Evolutionary conservation across 2,888 invertebrate genomes (phyloP), one percentile per base, ranked within the genome.

Genomic region (Clistopyga incitator): DNA sequence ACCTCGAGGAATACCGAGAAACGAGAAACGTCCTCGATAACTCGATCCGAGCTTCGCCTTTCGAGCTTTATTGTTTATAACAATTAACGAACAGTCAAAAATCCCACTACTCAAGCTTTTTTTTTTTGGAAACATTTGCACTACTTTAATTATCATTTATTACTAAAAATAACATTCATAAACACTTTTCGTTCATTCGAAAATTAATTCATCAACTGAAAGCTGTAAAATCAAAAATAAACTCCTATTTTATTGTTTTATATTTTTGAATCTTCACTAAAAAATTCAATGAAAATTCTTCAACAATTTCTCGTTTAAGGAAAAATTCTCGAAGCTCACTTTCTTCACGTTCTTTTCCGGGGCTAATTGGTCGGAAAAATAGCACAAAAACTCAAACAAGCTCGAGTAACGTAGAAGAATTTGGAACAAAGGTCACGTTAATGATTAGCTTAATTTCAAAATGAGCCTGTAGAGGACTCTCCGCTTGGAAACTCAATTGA

Each of bases 401-500:
- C 4, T 29, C 29, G 29, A 29, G 2, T 4, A 3, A 29, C 2
- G 3, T 29, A 2, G 4, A 29, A n/a, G 0, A 34, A 64, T 6
- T 64, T 38, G 13, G 64, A 18, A 64, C 34, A 38, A 64, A 18
- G 64, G 20, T 20, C 11, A 45, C 6, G 25, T 47, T 45, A 8
- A 45, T 25, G 25, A 67, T 47, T 47, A 47, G 42, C 67, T 45
- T 67, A 45, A 47, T 67, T 67, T 47, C 15, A 67, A 47, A 67
- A 67, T 45, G 25, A 45, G 10, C 67, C 34, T 23, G 8, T 67
- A 15, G 47, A 67, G 8, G 8, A 38, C 47, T 47, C 23, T 47
- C 45, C 15, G 45, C 42, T 67, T 25, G 6, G 45, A 67, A 67
- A 67, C 47, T 67, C 67, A 67, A 45, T 67, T 67, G 42, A 67